phyloP scores from a whole-genome alignment of 2,113 vertebrate genomes.

The Engystomops pustulosus region DNA sequence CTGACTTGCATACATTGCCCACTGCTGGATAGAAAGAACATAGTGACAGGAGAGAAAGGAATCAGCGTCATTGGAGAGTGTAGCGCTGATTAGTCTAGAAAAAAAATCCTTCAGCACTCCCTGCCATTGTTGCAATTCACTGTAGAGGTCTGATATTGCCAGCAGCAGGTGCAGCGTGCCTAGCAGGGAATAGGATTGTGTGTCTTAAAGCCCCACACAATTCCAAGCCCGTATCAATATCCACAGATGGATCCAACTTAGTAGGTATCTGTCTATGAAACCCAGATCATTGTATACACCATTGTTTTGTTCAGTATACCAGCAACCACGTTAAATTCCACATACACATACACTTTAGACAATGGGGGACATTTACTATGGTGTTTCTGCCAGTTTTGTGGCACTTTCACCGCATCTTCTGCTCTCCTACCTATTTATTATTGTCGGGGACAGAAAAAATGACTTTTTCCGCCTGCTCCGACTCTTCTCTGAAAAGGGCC shows the following conservation, averaged over 20 bases:
- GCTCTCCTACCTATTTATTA: no score
- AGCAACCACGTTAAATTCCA: background rate
- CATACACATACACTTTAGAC: no score
- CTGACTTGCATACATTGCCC: conserved; percentile 59
- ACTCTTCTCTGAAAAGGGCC: no score
- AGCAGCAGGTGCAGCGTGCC: conserved; percentile 54
- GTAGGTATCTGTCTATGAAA: background rate
- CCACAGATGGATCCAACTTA: conserved; percentile 2
- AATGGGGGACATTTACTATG: no score
- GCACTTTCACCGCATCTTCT: no score
- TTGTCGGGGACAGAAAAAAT: no score
- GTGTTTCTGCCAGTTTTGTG: no score
- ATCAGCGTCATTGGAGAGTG: conserved; percentile 38
- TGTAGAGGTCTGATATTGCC: conserved; percentile 36
- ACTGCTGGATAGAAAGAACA: conserved; percentile 56
- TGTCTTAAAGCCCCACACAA: background rate
- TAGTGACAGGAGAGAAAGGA: conserved; percentile 58
- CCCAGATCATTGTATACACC: background rate
- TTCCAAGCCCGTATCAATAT: conserved; percentile 1
- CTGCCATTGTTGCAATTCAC: conserved; percentile 54
- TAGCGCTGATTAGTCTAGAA: conserved; percentile 49
- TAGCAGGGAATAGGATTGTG: conserved; percentile 22
- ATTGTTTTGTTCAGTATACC: background rate
- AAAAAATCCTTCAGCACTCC: conserved; percentile 51
- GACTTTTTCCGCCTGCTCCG: no score